phyloP scores from a whole-genome alignment of 2,888 invertebrate genomes.

The Ichneumoninae sp. region DNA sequence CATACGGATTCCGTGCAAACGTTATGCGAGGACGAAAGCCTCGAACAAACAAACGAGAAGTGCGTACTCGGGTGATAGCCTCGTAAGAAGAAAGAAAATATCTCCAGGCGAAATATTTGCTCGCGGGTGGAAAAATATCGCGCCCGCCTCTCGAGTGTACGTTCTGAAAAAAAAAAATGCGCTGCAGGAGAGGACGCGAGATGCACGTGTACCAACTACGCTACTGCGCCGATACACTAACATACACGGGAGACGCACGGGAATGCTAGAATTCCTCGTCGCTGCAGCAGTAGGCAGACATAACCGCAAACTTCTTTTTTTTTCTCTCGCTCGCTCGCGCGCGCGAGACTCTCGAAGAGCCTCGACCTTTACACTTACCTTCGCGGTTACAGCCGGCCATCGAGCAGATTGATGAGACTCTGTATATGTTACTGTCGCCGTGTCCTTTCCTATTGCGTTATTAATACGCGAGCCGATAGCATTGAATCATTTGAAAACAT shows the following conservation, averaged over 20 bases:
- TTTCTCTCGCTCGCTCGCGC: conserved; percentile 29
- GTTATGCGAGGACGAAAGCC: background rate
- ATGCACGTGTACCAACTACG: conserved; percentile 44
- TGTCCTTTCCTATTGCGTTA: background rate
- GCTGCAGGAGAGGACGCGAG: background rate
- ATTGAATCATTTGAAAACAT: background rate
- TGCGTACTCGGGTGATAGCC: conserved; percentile 9
- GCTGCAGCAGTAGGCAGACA: conserved; percentile 29
- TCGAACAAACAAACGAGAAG: conserved; percentile 9
- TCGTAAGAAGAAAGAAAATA: background rate
- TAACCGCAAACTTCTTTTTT: conserved; percentile 8
- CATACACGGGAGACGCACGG: background rate
- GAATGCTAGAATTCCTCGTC: conserved; percentile 48
- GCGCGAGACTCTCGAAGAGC: conserved; percentile 47
- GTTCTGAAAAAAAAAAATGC: background rate
- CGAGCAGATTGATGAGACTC: conserved; percentile 7
- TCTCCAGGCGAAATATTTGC: background rate
- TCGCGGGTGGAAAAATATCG: background rate
- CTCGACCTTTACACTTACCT: conserved; percentile 55
- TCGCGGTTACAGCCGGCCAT: conserved; percentile 15
- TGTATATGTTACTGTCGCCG: background rate
- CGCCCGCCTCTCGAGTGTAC: background rate
- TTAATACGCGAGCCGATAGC: background rate
- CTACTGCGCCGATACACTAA: conserved; percentile 41
- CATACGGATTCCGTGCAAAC: background rate